These are phyloP conservation scores for Caenorhabditis doughertyi DNA, from an alignment of 2,888 invertebrate species.

Conservation along the genomic window DNA sequence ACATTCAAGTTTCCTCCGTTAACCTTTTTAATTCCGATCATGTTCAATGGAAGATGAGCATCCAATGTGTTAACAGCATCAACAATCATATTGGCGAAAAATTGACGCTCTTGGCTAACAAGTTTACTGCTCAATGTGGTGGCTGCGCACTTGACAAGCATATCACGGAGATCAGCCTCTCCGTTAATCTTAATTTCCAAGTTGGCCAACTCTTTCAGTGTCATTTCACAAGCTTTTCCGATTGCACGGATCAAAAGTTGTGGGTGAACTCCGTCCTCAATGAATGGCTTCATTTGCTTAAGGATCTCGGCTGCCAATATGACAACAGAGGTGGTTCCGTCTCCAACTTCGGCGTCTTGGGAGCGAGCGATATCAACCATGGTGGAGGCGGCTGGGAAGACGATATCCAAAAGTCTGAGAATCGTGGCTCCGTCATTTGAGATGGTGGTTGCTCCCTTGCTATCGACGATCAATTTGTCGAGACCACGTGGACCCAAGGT, in stretches of 20 bases:
- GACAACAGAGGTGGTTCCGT: conserved; percentile 96
- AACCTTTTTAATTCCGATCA: conserved; percentile 99
- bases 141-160: conserved; percentile 90
- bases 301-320: conserved; percentile 95
- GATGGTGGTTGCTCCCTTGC: conserved; percentile 91
- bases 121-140: conserved; percentile 98
- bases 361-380: conserved; percentile 99
- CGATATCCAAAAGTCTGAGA: conserved; percentile 96
- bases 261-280: conserved; percentile 97
- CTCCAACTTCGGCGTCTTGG: conserved; percentile 89
- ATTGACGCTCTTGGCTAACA: conserved; percentile 92
- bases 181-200: conserved; percentile 87
- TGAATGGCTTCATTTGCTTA: conserved; percentile 94
- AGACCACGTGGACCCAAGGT: conserved; percentile 98
- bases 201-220: conserved; percentile 89
- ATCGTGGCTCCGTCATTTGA: conserved; percentile 99
- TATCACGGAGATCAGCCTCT: conserved; percentile 83
- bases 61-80: conserved; percentile 95
- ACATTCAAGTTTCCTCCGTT: conserved; percentile 82
- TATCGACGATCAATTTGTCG: conserved; percentile 97
- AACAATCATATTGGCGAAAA: conserved; percentile 97
- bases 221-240: conserved; percentile 89
- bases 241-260: conserved; percentile 93
- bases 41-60: conserved; percentile 91
- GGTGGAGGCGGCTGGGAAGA: conserved; percentile 98